Evolutionary conservation across 2,113 vertebrate species (phyloP), one percentile per base, ranked within the genome.

Genomic region (Coreoperca whiteheadi): DNA sequence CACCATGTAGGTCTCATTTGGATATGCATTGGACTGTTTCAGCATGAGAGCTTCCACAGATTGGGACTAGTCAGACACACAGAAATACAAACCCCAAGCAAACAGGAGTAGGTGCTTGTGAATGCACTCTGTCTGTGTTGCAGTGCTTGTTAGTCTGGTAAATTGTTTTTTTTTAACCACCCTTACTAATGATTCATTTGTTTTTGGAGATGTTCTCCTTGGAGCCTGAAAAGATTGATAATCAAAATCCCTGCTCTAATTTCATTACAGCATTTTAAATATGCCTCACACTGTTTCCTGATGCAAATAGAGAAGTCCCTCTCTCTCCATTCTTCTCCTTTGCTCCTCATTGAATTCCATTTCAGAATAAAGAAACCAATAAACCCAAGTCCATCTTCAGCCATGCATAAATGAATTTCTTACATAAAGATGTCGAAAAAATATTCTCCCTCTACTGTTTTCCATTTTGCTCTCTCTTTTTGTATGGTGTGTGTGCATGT

Each of bases 131-230:
- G 56, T 64, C 41, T 60, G 65, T 59, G 80, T 34, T 86, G 82
- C 65, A 43, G 25, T 65, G 79, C 84, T 85, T 86, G 74, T 92
- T 88, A 83, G 73, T 78, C 39, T 74, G 25, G 61, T 71, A 77
- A 87, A 79, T 78, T 20, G 63, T 78, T 78, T 63, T 28, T 79
- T 37, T 50, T 65, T 60, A 25, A 37, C 39, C 28, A 14, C 32
- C 73, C 56, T 81, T 59, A 68, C 74, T 88, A 86, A 85, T 87
- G 71, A 77, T 86, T 89, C 23, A 77, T 90, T 86, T 88, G 74
- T 75, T 87, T 75, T 76, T 81, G 39, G 74, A 74, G 68, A 89
- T 84, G 81, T 83, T 92, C 89, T 84, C 68, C 77, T 84, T 72
- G 34, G 30, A 75, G 82, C 64, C 43, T 21, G n/a, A 73, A 86